These are phyloP conservation scores for Paraescarpia echinospica DNA, from an alignment of 1,140 invertebrate genomes.

Conservation along the genomic window DNA sequence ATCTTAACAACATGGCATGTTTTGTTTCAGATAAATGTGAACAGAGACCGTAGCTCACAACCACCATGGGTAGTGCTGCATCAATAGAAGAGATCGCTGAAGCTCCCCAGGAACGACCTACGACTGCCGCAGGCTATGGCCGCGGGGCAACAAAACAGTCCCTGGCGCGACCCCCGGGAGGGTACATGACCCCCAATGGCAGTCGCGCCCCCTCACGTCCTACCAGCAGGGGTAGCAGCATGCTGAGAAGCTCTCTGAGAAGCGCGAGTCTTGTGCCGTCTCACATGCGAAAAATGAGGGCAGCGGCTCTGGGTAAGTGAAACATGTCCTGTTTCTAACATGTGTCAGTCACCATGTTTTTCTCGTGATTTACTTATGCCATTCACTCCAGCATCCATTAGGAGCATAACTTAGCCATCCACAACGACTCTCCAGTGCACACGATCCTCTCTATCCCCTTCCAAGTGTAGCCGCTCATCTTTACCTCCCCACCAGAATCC, in stretches of 20 bases:
- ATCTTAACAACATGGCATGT: not conserved
- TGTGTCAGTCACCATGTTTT: no score
- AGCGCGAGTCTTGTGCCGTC: not conserved
- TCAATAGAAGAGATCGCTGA: conserved; percentile 19
- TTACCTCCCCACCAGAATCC: no score
- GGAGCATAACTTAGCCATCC: no score
- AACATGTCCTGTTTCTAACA: not conserved
- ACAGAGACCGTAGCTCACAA: not conserved
- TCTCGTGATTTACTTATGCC: no score
- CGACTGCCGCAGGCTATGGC: not conserved
- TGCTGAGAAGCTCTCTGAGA: conserved; percentile 1
- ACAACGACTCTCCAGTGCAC: no score
- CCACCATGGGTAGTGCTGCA: conserved; percentile 24
- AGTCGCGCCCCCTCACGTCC: conserved; percentile 10
- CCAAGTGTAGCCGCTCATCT: no score
- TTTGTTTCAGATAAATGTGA: not conserved
- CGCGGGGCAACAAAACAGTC: not conserved
- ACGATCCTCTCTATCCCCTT: no score
- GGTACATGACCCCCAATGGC: not conserved
- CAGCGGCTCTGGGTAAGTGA: conserved; percentile 20
- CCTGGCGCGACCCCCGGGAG: not conserved
- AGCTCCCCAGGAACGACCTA: not conserved
- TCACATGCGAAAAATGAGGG: conserved; percentile 19
- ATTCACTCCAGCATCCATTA: no score
- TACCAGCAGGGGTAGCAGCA: not conserved